Evolutionary conservation across 2,888 invertebrate genomes (phyloP).

Genomic region (Sipha maydis): DNA sequence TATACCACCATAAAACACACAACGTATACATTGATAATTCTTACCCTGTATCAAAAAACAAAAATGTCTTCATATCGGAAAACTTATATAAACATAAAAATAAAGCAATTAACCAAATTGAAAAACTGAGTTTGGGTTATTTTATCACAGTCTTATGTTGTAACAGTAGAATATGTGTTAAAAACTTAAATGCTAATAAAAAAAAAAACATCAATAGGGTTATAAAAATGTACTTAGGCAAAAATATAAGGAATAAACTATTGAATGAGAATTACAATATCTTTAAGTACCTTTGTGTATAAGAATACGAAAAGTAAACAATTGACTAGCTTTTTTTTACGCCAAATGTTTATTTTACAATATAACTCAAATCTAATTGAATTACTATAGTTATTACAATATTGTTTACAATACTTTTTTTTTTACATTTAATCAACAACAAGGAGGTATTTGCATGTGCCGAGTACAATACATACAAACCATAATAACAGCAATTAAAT

Average conservation of each 20-base stretch:
- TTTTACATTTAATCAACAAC: too few species aligned
- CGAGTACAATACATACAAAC: slow-evolving; percentile 6
- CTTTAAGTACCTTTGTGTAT: neutral
- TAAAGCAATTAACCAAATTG: slow-evolving; percentile 57
- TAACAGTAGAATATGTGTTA: slow-evolving; percentile 58
- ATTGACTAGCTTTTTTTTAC: slow-evolving; percentile 22
- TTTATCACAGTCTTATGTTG: slow-evolving; percentile 59
- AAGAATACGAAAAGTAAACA: slow-evolving; percentile 26
- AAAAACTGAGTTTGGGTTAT: slow-evolving; percentile 59
- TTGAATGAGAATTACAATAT: neutral
- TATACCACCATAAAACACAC: slow-evolving; percentile 50
- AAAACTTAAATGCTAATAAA: slow-evolving; percentile 54
- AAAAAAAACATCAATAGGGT: slow-evolving; percentile 28
- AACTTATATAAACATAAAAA: slow-evolving; percentile 59
- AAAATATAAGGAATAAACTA: slow-evolving; percentile 9
- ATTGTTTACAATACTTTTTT: neutral
- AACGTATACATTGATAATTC: slow-evolving; percentile 61
- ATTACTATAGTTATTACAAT: neutral
- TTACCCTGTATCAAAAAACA: slow-evolving; percentile 61
- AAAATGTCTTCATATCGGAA: slow-evolving; percentile 48
- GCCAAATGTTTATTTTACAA: slow-evolving; percentile 6
- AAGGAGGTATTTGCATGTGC: too few species aligned
- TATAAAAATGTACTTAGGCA: neutral
- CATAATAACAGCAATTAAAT: slow-evolving; percentile 11
- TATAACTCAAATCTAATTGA: neutral